Conservation (phyloP, 2,888 invertebrate species). For the Nezara viridula region DNA sequence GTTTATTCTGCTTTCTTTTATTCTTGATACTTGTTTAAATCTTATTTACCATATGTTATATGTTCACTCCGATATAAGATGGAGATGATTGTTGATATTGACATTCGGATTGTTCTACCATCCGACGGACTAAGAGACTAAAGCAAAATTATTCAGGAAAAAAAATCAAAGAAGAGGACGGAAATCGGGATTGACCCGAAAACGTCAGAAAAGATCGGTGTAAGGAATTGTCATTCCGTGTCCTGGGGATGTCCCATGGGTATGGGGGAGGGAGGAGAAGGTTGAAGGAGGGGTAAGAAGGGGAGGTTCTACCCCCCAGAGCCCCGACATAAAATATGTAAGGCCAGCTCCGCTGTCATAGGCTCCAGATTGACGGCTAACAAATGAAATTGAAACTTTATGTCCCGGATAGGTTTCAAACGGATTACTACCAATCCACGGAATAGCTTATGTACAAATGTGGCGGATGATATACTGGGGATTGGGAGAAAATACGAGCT, state of each 20-base stretch:
- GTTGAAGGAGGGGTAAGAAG: background rate
- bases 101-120: too few relatives aligned
- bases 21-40: too few relatives aligned
- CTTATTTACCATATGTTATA: too few relatives aligned
- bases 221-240: slow-evolving; percentile 51
- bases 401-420: background rate
- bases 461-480: background rate
- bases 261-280: background rate
- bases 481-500: background rate
- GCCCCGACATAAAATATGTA: slow-evolving; percentile 14
- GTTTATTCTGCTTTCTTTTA: too few relatives aligned
- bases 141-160: too few relatives aligned
- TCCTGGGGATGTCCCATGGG: background rate
- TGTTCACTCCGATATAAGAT: too few relatives aligned
- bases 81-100: too few relatives aligned
- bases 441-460: background rate
- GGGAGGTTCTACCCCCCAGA: background rate
- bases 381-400: slow-evolving; percentile 42
- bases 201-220: slow-evolving; percentile 41
- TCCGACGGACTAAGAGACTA: too few relatives aligned
- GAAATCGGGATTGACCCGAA: slow-evolving; percentile 22
- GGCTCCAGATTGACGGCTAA: slow-evolving; percentile 35
- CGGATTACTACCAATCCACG: background rate
- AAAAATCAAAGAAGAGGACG: background rate
- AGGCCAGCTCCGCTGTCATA: background rate